Conservation (phyloP, 2,888 invertebrate genomes). For the Amphipoea lucens region DNA sequence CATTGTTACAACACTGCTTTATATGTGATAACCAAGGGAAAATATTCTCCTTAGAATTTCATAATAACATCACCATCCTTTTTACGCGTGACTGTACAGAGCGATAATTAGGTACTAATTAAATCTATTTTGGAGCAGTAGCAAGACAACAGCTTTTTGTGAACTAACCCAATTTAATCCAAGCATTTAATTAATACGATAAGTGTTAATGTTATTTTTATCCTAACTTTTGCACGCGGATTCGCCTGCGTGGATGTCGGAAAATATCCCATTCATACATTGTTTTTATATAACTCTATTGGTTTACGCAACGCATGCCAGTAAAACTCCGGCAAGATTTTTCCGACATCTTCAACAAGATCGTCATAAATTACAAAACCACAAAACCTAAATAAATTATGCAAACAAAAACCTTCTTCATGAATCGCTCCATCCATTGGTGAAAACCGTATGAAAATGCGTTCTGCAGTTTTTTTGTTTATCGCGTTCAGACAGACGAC, state of each 20-base stretch:
- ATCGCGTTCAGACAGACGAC: not conserved
- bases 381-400: not conserved
- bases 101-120: not conserved
- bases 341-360: not conserved
- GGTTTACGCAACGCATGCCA: not conserved
- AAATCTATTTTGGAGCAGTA: not conserved
- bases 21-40: not conserved
- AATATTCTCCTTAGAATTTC: not conserved
- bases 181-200: not conserved
- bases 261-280: not conserved
- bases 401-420: not conserved
- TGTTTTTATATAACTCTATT: not conserved
- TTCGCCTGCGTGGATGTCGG: not conserved
- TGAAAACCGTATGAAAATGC: not conserved
- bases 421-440: not conserved
- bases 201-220: not conserved
- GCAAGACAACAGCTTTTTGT: not conserved
- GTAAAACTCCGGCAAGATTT: not conserved
- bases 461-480: not conserved
- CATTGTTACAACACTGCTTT: not conserved
- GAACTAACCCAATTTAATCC: not conserved
- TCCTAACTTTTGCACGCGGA: not conserved
- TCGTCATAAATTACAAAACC: not conserved
- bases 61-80: not conserved
- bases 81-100: constrained; percentile 4